A percentile compares a stretch with the other conserved stretches of the same genome.
Evolutionary conservation across 2,888 invertebrate species (phyloP).

Genomic region (Tridacna gigas): DNA sequence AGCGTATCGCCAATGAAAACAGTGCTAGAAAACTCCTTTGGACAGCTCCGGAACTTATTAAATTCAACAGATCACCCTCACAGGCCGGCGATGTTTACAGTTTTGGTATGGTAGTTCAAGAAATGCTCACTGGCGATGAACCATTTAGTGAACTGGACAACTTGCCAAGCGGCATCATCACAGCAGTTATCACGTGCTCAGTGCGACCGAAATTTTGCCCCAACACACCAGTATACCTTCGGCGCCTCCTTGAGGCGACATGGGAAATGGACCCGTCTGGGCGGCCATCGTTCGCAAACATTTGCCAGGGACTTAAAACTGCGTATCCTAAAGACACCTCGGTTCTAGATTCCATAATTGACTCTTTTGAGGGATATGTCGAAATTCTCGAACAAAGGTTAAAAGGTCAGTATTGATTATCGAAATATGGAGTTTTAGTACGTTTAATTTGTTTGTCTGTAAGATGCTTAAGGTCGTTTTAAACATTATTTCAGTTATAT

Average conservation of each 20-base stretch:
- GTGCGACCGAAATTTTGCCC: constrained; percentile 71
- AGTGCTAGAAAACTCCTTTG: constrained; percentile 68
- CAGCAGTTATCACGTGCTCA: constrained; percentile 68
- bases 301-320: constrained; percentile 71
- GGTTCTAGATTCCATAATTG: constrained; percentile 82
- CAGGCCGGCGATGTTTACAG: constrained; percentile 77
- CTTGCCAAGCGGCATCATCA: constrained; percentile 70
- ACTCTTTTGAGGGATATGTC: constrained; percentile 81
- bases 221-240: constrained; percentile 68
- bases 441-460: no score
- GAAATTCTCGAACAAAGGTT: constrained; percentile 30
- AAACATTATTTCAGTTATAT: no score
- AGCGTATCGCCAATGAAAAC: background rate
- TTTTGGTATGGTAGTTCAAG: constrained; percentile 79
- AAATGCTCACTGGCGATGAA: constrained; percentile 79
- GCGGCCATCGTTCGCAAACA: constrained; percentile 75
- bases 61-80: constrained; percentile 63
- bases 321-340: constrained; percentile 75
- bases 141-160: constrained; percentile 76
- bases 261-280: constrained; percentile 73
- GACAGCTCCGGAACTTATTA: constrained; percentile 79
- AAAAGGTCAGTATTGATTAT: constrained; percentile 19
- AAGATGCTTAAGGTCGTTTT: no score
- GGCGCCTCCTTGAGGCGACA: constrained; percentile 72
- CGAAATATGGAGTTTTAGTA: no score